Evolutionary conservation across 2,888 invertebrate genomes (phyloP), one percentile per base, ranked within the genome.

Genomic region (Omphaloscelis lunosa): DNA sequence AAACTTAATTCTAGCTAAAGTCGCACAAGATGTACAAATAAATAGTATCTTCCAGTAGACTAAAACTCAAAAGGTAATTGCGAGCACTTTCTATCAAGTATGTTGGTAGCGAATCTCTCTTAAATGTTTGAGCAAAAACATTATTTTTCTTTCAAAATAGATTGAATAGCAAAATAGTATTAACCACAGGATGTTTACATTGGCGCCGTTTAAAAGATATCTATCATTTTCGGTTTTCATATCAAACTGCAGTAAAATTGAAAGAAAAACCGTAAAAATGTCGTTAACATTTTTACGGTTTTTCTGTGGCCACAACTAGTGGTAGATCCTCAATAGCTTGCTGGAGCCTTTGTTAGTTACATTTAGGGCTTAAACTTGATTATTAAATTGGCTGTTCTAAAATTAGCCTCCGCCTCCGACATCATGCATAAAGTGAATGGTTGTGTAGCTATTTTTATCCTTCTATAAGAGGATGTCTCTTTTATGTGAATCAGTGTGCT

Each of bases 381-480:
- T 82, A 81, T 34, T 75, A 69, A 70, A 80, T 81, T 70, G 67
- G 41, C 67, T 66, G 70, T 63, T 90, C 93, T 93, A 93, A 90
- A 93, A 86, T 90, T 93, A 93, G 91, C 83, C 61, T 77, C 84
- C 92, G 89, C 90, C 90, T 88, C 87, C 88, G 86, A 88, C 86
- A 88, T 83, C 66, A 72, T 74, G 85, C 67, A 80, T 86, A 84
- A 90, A 89, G 86, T 89, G 89, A 90, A 88, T 88, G 84, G 84
- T 75, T 89, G 87, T 79, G 82, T 72, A 78, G 89, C 87, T 93
- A 93, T 93, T 93, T 92, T 86, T 89, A 89, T 86, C 78, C 79
- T 85, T 80, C 84, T 88, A 89, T 89, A 88, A 87, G 82, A 91
- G 92, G 93, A 93, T 92, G 92, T 91, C 75, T 82, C 89, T 90